Evolutionary conservation across 1,140 invertebrate species (phyloP).

Genomic region (Leptinotarsa defecta): DNA sequence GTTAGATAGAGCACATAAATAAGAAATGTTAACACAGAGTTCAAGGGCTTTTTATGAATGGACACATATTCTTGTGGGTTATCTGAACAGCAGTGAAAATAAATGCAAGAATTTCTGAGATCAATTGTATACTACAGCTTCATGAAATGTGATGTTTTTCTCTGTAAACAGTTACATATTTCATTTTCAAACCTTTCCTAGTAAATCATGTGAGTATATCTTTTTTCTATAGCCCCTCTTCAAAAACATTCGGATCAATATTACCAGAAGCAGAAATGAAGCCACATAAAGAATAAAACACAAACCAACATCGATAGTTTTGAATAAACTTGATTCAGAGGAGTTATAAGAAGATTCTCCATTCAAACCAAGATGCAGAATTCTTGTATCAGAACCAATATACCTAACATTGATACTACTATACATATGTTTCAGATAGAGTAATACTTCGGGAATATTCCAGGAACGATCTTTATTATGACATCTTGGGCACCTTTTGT

Average conservation of each 20-base stretch:
- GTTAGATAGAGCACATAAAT: no score
- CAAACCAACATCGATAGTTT: constrained; percentile 69
- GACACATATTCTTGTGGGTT: no score
- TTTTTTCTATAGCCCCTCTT: constrained; percentile 72
- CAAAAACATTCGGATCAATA: constrained; percentile 78
- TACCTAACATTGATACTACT: constrained; percentile 55
- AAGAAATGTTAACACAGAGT: no score
- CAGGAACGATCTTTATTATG: constrained; percentile 65
- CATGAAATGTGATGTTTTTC: no score
- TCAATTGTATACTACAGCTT: no score
- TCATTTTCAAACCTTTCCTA: constrained; percentile 65
- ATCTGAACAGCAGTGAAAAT: no score
- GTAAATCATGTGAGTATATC: constrained; percentile 65
- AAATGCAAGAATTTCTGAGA: no score
- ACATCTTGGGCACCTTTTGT: constrained; percentile 72
- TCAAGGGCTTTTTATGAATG: no score
- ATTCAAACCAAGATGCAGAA: constrained; percentile 44
- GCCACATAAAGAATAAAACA: constrained; percentile 74
- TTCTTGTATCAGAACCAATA: constrained; percentile 51
- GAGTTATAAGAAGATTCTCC: background rate
- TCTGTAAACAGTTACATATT: no score
- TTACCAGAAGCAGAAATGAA: constrained; percentile 70
- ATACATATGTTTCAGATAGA: constrained; percentile 79
- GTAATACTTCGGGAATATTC: constrained; percentile 72
- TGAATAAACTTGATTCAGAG: constrained; percentile 54